Evolutionary conservation across 2,797 vertebrate genomes (phyloP), one percentile per base, ranked within the genome.

Genomic region (Sebastes taczanowskii): DNA sequence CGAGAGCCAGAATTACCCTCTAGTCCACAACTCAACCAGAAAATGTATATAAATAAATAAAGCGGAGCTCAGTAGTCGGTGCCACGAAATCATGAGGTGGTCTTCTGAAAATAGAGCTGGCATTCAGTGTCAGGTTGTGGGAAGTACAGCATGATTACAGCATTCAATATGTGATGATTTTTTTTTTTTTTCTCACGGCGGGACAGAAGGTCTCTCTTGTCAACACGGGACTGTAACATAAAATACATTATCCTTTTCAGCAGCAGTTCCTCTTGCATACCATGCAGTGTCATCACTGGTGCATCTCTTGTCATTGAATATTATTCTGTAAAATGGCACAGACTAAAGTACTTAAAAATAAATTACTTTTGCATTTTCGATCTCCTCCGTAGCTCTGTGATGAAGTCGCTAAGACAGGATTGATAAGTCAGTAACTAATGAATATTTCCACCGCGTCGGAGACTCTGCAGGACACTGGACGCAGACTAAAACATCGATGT

Each of bases 381-480:
- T 77, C 55, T 80, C 32, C 35, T 23, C 69, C 2, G 18, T 25
- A 56, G 52, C 69, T 34, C 35, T 35, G 25, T n/a, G 53, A 70
- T 42, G 49, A 76, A 46, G 22, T 66, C n/a, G 6, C 42, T 53
- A 22, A 27, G 46, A 56, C 25, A 20, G 58, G 68, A 55, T 59
- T 74, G 53, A 46, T 71, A 2, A 2, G 27, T 70, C 11, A 2
- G 11, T 14, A 6, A 72, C 5, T 76, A 75, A 75, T 83, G 53
- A 46, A 58, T 73, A 66, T 74, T 35, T 74, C 22, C 23, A 32
- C 14, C 0, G 4, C 25, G 72, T 42, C 53, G 16, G 68, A 52
- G 56, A 61, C 68, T 71, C 74, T 14, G 42, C 81, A 42, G 82
- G 78, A 82, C 61, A 8, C 74, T 46, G 77, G 66, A 71, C 73